These are phyloP conservation scores for Amblyraja radiata DNA, from an alignment of 2,797 vertebrate species.

Conservation along the genomic window DNA sequence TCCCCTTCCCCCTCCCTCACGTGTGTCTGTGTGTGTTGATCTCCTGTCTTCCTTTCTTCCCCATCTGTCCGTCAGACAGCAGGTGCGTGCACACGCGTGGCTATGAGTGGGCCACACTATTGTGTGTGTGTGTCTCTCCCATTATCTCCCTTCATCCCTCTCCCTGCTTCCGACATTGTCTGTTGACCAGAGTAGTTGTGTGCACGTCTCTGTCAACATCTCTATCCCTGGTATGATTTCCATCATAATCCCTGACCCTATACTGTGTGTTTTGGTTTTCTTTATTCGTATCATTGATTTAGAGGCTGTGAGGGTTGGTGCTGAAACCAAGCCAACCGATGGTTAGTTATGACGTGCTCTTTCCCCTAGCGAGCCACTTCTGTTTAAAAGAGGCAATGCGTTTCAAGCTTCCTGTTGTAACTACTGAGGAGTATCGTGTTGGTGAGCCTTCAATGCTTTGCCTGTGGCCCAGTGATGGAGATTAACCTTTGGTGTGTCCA, in stretches of 20 bases:
- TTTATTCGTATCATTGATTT: background rate
- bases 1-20: too few relatives aligned
- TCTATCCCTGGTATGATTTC: background rate
- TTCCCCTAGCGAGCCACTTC: background rate
- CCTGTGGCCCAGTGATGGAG: background rate
- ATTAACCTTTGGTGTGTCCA: too few relatives aligned
- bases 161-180: background rate
- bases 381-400: background rate
- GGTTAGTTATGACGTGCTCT: background rate
- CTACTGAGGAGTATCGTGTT: background rate
- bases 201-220: too few relatives aligned
- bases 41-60: too few relatives aligned
- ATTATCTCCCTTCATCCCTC: background rate
- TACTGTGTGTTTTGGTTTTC: too few relatives aligned
- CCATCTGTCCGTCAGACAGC: too few relatives aligned
- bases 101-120: too few relatives aligned
- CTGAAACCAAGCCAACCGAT: background rate
- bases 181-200: too few relatives aligned
- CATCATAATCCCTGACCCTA: background rate
- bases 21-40: too few relatives aligned
- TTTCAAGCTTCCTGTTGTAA: background rate
- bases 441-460: background rate
- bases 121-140: too few relatives aligned
- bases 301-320: background rate
- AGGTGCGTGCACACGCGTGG: too few relatives aligned